phyloP scores from a whole-genome alignment of 2,113 vertebrate genomes.

The Pao palembangensis region DNA sequence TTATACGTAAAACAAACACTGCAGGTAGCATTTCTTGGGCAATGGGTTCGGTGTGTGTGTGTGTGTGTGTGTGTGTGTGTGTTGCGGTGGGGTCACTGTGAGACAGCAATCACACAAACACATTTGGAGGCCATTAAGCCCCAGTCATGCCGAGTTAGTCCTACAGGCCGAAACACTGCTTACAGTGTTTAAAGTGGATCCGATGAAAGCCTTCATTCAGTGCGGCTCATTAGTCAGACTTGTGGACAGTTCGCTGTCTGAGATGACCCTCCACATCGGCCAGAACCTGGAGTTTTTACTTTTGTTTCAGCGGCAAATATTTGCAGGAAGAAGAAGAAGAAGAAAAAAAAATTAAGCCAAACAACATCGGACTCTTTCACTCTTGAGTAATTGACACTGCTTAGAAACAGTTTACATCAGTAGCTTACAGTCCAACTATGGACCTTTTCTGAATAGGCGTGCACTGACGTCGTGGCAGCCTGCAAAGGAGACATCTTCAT shows the following conservation, averaged over 20 bases:
- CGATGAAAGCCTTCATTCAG: constrained; percentile 67
- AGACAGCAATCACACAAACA: constrained; percentile 61
- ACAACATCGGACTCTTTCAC: background rate
- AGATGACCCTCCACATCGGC: constrained; percentile 41
- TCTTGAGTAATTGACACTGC: background rate
- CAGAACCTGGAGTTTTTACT: constrained; percentile 29
- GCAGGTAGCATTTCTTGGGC: too few species aligned
- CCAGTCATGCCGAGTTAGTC: constrained; percentile 60
- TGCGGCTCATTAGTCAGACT: constrained; percentile 66
- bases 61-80: constrained; percentile 1
- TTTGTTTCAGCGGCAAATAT: constrained; percentile 15
- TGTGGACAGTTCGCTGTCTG: constrained; percentile 44
- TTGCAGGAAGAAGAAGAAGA: constrained; percentile 9
- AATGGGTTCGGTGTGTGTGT: too few species aligned
- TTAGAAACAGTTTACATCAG: background rate
- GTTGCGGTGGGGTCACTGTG: constrained; percentile 5
- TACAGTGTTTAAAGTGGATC: constrained; percentile 61
- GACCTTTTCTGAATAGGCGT: too few species aligned
- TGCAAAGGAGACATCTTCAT: too few species aligned
- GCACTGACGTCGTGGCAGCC: too few species aligned
- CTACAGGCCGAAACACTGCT: constrained; percentile 56
- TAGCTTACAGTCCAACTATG: too few species aligned
- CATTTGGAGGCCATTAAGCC: constrained; percentile 72
- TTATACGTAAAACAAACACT: too few species aligned
- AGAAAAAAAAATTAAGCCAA: background rate